phyloP scores from a whole-genome alignment of 1,140 invertebrate genomes.

The Saxidomus purpurata region DNA sequence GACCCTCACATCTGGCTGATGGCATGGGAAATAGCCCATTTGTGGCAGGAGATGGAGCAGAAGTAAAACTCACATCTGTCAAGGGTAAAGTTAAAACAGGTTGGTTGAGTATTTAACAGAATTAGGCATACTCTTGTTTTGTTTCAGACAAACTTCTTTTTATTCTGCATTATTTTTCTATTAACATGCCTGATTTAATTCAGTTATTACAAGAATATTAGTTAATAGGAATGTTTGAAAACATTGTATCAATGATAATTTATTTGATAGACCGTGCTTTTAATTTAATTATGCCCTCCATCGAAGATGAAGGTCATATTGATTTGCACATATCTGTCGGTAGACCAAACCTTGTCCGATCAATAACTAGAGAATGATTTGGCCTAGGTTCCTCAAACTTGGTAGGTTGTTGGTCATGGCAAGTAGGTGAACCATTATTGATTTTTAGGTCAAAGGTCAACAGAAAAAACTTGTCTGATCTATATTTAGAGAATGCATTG shows the following conservation, averaged over 20 bases:
- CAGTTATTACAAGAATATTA: too few relatives aligned
- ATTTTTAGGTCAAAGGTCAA: too few relatives aligned
- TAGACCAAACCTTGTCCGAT: background rate
- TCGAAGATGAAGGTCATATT: background rate
- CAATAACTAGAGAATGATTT: background rate
- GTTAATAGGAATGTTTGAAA: too few relatives aligned
- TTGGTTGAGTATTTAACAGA: background rate
- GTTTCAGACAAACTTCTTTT: too few relatives aligned
- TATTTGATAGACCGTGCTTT: too few relatives aligned
- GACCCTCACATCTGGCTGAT: constrained; percentile 49
- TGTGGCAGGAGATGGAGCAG: constrained; percentile 50
- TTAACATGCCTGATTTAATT: too few relatives aligned
- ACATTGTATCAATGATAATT: too few relatives aligned
- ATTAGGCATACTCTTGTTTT: too few relatives aligned
- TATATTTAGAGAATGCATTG: too few relatives aligned
- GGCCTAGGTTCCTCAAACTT: background rate
- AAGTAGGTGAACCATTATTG: too few relatives aligned
- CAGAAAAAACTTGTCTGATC: too few relatives aligned
- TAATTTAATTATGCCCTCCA: background rate
- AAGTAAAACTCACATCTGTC: constrained; percentile 60
- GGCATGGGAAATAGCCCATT: constrained; percentile 57
- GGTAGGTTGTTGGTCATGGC: background rate
- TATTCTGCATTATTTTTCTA: too few relatives aligned
- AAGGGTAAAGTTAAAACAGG: constrained; percentile 58
- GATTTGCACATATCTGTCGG: background rate